These are phyloP conservation scores for Pygoscelis adeliae DNA, from an alignment of 2,113 vertebrate genomes.

Conservation along the genomic window DNA sequence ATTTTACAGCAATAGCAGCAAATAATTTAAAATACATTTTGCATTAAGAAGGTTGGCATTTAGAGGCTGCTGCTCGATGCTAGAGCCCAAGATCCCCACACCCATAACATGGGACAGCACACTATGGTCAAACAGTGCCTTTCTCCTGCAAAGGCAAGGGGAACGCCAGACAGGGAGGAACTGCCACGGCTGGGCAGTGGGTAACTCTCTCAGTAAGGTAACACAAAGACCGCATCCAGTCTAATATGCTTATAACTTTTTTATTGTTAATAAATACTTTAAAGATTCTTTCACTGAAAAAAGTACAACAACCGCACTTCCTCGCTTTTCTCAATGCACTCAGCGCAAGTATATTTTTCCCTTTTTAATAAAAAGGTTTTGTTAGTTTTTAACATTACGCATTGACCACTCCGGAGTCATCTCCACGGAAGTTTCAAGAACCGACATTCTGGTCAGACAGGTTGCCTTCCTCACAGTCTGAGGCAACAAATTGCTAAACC, in stretches of 20 bases:
- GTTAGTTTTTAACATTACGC: background rate
- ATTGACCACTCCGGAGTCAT: background rate
- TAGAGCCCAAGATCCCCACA: background rate
- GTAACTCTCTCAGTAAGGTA: background rate
- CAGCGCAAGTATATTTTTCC: background rate
- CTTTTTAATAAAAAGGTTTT: background rate
- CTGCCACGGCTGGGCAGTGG: rapidly evolving
- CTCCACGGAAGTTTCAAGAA: background rate
- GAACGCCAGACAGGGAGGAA: rapidly evolving
- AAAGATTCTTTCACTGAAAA: background rate
- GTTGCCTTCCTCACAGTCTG: background rate
- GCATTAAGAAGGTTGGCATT: background rate
- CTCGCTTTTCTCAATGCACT: rapidly evolving
- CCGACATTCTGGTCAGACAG: background rate
- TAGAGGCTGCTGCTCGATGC: background rate
- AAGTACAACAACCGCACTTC: background rate
- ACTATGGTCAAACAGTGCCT: rapidly evolving
- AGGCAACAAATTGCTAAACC: background rate
- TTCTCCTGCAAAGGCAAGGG: background rate
- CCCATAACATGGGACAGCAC: background rate
- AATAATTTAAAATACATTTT: background rate
- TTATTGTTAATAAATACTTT: background rate
- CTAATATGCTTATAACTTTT: background rate
- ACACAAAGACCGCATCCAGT: background rate
- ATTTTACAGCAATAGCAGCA: background rate